Evolutionary conservation across 2,888 invertebrate genomes (phyloP).

Genomic region (Leucozona laternaria): DNA sequence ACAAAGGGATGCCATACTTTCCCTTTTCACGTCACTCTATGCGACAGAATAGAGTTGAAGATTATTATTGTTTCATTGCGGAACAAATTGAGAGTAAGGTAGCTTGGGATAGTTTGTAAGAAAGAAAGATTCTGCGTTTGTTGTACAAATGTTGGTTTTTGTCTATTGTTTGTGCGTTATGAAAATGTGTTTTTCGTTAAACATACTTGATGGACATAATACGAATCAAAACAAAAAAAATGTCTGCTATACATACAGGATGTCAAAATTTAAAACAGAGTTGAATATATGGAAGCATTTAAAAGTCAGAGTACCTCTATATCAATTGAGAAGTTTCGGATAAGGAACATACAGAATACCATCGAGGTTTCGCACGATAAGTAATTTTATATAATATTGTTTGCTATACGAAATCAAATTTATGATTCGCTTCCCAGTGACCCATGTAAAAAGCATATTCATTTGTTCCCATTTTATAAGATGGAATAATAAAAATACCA

Average conservation of each 20-base stretch:
- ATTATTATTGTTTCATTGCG: slow-evolving; percentile 44
- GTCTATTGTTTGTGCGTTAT: slow-evolving; percentile 42
- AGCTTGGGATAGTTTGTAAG: slow-evolving; percentile 21
- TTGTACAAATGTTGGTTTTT: slow-evolving; percentile 59
- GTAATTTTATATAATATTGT: too few relatives aligned
- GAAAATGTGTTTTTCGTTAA: slow-evolving; percentile 44
- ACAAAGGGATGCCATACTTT: slow-evolving; percentile 56
- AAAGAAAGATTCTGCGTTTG: slow-evolving; percentile 30
- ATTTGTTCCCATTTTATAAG: too few relatives aligned
- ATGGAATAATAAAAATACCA: too few relatives aligned
- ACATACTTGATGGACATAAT: not conserved
- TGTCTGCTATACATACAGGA: not conserved
- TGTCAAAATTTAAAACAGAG: not conserved
- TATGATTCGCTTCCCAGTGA: too few relatives aligned
- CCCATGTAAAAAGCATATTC: too few relatives aligned
- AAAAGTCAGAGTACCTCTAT: too few relatives aligned
- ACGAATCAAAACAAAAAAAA: not conserved
- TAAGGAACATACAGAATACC: too few relatives aligned
- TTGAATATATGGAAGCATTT: too few relatives aligned
- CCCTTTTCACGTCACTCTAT: slow-evolving; percentile 68
- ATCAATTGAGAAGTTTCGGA: too few relatives aligned
- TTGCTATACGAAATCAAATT: too few relatives aligned
- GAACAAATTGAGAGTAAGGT: slow-evolving; percentile 60
- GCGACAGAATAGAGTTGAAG: slow-evolving; percentile 27
- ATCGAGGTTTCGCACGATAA: too few relatives aligned